phyloP scores from a whole-genome alignment of 2,113 vertebrate species.

The Caracal caracal region DNA sequence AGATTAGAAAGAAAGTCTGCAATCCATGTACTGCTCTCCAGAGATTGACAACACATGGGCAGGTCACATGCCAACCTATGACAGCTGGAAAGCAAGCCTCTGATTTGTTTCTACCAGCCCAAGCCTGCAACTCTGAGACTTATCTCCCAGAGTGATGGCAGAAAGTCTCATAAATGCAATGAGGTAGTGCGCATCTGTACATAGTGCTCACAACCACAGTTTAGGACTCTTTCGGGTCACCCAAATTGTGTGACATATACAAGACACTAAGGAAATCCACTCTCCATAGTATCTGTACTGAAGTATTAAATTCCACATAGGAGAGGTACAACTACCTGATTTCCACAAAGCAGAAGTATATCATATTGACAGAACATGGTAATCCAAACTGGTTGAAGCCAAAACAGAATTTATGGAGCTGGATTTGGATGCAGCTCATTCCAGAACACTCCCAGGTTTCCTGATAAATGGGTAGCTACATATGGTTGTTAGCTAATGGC shows the following conservation, averaged over 20 bases:
- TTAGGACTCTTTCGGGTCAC: background rate
- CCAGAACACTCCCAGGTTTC: background rate
- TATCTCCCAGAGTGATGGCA: no score
- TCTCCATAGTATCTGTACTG: background rate
- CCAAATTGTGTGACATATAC: background rate
- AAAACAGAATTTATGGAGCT: background rate
- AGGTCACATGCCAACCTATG: no score
- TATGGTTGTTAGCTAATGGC: no score
- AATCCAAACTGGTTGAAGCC: background rate
- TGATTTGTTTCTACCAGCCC: background rate
- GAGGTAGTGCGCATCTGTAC: background rate
- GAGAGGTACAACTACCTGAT: background rate
- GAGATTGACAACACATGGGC: background rate
- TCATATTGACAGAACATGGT: background rate
- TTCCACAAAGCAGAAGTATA: background rate
- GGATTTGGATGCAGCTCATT: background rate
- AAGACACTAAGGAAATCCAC: background rate
- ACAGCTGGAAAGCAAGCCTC: background rate
- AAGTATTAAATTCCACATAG: background rate
- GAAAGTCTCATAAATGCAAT: background rate
- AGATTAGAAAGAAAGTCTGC: background rate
- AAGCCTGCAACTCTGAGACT: background rate
- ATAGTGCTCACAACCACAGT: background rate
- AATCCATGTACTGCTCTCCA: background rate
- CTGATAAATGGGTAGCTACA: background rate